Evolutionary conservation across 2,888 invertebrate species (phyloP), one percentile per base, ranked within the genome.

Genomic region (Spisula solida): DNA sequence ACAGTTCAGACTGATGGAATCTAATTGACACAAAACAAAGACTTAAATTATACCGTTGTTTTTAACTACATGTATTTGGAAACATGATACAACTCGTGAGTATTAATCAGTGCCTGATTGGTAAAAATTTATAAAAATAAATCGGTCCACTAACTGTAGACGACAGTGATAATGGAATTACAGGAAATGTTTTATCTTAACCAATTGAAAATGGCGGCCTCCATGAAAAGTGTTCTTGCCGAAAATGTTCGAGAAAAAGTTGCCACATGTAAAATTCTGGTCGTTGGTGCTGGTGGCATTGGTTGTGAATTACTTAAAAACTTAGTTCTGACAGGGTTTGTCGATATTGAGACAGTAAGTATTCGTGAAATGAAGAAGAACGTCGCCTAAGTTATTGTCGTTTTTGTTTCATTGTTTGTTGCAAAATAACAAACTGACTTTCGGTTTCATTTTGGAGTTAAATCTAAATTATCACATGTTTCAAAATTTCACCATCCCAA

Each of bases 221-320:
- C 94, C 93, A 92, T 95, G 90, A 90, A 90, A 48, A 95, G 96
- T 48, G 95, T 95, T 83, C 89, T 96, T 47, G 89, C 92, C 25
- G 92, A 94, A 91, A 92, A 91, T 86, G 92, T 96, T 47, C 93
- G 93, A 55, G 93, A 95, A 91, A 95, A 93, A 91, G 93, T 96
- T 8, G 89, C 94, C 41, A 85, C 89, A 14, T 93, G 94, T 81
- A 96, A 95, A 91, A 85, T 97, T 81, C 92, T 97, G 66, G 97
- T 97, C 25, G 97, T 97, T 86, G 99, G 99, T 86, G 99, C 99
- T 95, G 99, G 99, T 93, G 99, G 99, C 88, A 99, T 99, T 95
- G 99, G 99, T 92, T 99, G 99, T 97, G 99, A 99, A 97, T 98
- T 99, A 93, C 97, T 99, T 66, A 99, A 99, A 97, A 99, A 99